Percentiles rank a stretch among this genome's conserved stretches.
phyloP scores from a whole-genome alignment of 2,888 invertebrate genomes.

The Mycogona germanica region DNA sequence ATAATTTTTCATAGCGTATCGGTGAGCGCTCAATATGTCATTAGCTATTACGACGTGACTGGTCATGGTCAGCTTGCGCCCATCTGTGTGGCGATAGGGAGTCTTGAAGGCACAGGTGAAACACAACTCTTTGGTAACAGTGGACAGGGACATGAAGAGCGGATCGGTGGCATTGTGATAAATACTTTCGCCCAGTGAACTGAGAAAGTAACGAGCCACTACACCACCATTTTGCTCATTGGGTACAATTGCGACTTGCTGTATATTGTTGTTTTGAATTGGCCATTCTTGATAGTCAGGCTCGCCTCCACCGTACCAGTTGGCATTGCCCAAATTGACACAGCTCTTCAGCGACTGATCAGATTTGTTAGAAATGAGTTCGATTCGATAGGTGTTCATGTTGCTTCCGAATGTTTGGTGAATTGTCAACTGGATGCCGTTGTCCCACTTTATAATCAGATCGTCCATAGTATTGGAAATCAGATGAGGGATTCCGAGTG shows the following conservation, averaged over 20 bases:
- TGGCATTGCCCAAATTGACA: slow-evolving; percentile 26
- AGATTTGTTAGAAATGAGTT: too few species aligned
- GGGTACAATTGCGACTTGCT: slow-evolving; percentile 24
- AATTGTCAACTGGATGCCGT: too few species aligned
- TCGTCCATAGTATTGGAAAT: too few species aligned
- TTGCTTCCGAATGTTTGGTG: too few species aligned
- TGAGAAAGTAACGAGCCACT: slow-evolving; percentile 44
- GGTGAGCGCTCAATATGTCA: background rate
- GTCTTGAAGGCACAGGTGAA: slow-evolving; percentile 43
- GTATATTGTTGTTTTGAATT: slow-evolving; percentile 24
- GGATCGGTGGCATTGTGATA: slow-evolving; percentile 50
- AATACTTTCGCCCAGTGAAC: slow-evolving; percentile 52
- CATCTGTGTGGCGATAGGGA: slow-evolving; percentile 38
- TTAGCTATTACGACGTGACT: background rate
- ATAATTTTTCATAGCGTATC: slow-evolving; percentile 47
- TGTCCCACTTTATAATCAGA: too few species aligned
- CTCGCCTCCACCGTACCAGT: slow-evolving; percentile 46
- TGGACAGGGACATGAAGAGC: slow-evolving; percentile 53
- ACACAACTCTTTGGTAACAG: background rate
- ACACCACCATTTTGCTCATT: slow-evolving; percentile 31
- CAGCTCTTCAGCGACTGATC: slow-evolving; percentile 25
- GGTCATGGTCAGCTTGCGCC: background rate
- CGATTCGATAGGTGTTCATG: too few species aligned
- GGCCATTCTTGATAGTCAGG: slow-evolving; percentile 33
- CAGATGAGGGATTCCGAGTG: too few species aligned